Conservation (phyloP, 92 coral and sea anemone genomes). For the Umimayanthus kanabou region DNA sequence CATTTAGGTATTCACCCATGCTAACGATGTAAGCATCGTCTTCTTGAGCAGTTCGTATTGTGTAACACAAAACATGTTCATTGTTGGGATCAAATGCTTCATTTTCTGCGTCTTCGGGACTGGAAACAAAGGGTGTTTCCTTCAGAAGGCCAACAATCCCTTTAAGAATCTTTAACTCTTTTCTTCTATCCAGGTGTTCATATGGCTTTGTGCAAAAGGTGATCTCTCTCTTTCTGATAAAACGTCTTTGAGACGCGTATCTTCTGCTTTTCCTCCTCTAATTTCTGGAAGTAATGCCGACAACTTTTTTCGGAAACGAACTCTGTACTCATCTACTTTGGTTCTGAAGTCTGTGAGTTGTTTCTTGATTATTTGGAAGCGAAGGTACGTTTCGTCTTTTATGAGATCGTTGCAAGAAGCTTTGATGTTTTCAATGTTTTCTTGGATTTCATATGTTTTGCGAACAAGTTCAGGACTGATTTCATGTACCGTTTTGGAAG, state of each 20-base stretch:
- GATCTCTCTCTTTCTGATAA: conserved; percentile 44
- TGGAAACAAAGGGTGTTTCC: conserved; percentile 39
- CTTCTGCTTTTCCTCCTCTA: conserved; percentile 38
- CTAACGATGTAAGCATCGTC: conserved; percentile 3
- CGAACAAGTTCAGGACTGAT: conserved; percentile 39
- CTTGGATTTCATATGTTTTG: conserved; percentile 19
- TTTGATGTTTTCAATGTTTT: conserved; percentile 16
- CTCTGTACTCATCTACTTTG: neutral
- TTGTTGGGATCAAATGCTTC: conserved; percentile 41
- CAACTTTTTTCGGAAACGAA: conserved; percentile 37
- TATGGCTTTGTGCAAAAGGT: conserved; percentile 38
- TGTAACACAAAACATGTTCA: conserved; percentile 45
- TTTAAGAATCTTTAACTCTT: conserved; percentile 45
- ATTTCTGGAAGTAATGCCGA: conserved; percentile 35
- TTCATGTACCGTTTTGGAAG: conserved; percentile 34
- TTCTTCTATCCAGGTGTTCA: conserved; percentile 45
- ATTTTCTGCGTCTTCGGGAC: conserved; percentile 43
- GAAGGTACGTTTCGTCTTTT: conserved; percentile 31
- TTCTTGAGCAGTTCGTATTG: conserved; percentile 34
- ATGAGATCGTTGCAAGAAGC: conserved; percentile 46
- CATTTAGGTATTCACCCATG: conserved; percentile 25
- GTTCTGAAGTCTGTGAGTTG: conserved; percentile 28
- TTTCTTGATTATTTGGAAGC: conserved; percentile 36
- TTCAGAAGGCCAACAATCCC: conserved; percentile 24
- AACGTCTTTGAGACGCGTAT: conserved; percentile 11